Evolutionary conservation across 2,888 invertebrate genomes (phyloP).

Genomic region (Peribatodes rhomboidaria): DNA sequence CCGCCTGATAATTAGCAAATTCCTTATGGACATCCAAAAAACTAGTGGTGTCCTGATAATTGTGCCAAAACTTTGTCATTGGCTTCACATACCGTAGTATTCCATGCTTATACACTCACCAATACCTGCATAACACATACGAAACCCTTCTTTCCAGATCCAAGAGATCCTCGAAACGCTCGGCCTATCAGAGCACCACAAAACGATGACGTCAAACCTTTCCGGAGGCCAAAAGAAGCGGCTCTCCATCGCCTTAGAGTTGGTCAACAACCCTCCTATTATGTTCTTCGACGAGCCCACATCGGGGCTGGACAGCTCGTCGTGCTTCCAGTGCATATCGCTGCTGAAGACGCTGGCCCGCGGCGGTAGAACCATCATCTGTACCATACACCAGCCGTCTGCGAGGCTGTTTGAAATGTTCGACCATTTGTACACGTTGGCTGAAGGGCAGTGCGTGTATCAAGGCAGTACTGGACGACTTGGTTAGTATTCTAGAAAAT

Average conservation of each 20-base stretch:
- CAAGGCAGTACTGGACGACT: conserved; percentile 95
- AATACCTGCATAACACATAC: neutral
- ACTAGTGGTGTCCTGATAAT: too few species aligned
- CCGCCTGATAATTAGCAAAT: too few species aligned
- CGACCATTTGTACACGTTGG: conserved; percentile 96
- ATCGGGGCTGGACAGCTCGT: conserved; percentile 95
- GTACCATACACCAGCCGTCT: conserved; percentile 98
- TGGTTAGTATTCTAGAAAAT: conserved; percentile 84
- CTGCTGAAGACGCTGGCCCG: conserved; percentile 95
- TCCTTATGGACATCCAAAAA: too few species aligned
- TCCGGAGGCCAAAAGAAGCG: conserved; percentile 98
- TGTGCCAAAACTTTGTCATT: too few species aligned
- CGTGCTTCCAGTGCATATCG: conserved; percentile 97
- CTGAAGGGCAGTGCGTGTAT: conserved; percentile 98
- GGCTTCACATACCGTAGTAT: too few species aligned
- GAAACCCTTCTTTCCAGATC: conserved; percentile 87
- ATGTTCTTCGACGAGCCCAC: conserved; percentile 99
- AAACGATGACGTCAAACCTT: conserved; percentile 96
- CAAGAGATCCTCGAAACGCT: conserved; percentile 96
- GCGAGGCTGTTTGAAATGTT: conserved; percentile 98
- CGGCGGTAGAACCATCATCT: conserved; percentile 97
- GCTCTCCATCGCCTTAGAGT: conserved; percentile 96
- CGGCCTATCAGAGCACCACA: conserved; percentile 94
- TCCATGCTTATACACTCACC: neutral
- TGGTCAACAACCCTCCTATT: conserved; percentile 98